phyloP scores from a whole-genome alignment of 92 coral and sea anemone genomes.

The Bergia puertoricense region DNA sequence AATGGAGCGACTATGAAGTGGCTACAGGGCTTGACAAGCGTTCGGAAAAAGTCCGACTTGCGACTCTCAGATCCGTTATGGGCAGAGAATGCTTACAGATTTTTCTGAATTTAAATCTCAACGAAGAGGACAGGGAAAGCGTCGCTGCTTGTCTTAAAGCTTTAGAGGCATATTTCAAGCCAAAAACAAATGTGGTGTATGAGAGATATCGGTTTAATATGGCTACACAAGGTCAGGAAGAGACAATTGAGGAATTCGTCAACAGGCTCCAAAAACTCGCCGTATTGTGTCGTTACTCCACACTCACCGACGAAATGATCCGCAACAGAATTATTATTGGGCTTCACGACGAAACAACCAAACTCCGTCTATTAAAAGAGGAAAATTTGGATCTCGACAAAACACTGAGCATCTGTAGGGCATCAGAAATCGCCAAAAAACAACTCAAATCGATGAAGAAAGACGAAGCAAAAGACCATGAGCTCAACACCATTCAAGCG shows the following conservation, averaged over 20 bases:
- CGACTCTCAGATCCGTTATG: slow-evolving; percentile 11
- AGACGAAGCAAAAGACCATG: too few species aligned
- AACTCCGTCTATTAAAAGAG: slow-evolving; percentile 43
- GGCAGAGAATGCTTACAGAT: slow-evolving; percentile 15
- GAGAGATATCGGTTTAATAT: neutral
- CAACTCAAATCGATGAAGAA: too few species aligned
- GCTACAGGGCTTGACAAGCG: slow-evolving; percentile 45
- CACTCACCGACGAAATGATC: slow-evolving; percentile 15
- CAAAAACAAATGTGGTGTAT: neutral
- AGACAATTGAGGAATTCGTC: slow-evolving; percentile 24
- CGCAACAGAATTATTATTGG: slow-evolving; percentile 39
- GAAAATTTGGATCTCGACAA: slow-evolving; percentile 39
- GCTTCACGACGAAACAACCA: slow-evolving; percentile 25
- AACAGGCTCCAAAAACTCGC: slow-evolving; percentile 8
- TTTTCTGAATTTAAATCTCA: slow-evolving; percentile 12
- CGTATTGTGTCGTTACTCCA: neutral
- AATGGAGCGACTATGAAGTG: slow-evolving; percentile 36
- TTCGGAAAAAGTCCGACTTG: slow-evolving; percentile 19
- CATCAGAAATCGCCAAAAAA: too few species aligned
- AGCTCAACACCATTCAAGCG: neutral
- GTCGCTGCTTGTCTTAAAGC: slow-evolving; percentile 1
- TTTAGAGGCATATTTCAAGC: slow-evolving; percentile 17
- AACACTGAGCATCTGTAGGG: neutral
- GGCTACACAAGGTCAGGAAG: slow-evolving; percentile 27
- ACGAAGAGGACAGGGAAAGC: slow-evolving; percentile 4